Evolutionary conservation across 2,888 invertebrate species (phyloP), one percentile per base, ranked within the genome.

Genomic region (Parochlus steinenii): DNA sequence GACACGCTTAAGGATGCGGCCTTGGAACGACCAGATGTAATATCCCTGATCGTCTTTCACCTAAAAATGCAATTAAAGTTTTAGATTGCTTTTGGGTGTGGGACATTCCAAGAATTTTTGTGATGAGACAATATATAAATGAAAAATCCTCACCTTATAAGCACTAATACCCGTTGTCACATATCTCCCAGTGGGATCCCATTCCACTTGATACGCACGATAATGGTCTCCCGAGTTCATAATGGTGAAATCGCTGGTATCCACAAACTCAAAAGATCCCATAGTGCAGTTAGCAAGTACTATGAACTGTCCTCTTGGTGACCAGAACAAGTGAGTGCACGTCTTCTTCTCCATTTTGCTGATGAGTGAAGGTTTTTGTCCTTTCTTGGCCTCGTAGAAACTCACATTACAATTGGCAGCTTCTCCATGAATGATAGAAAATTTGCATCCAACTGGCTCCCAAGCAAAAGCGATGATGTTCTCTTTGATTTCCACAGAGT

Each of bases 181-280:
- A 52, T 89, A 98, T 42, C 98, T 74, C 2, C 98, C 98, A 3
- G 97, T 98, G 2, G 98, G 97, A 61, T 99, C 98, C 98, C 98
- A 99, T 56, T 95, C 95, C 2, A 97, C 87, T 54, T 95, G 90
- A 0, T 92, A 89, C 5, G 71, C 71, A 51, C 83, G 80, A 59
- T 86, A 93, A 60, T 97, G 95, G 56, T 93, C 93, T 0, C 82
- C 80, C 8, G 81, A 75, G 50, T 83, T 82, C 82, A 92, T 92
- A n/a, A 89, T 73, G 5, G 89, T 78, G 56, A 92, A 93, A 53
- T 97, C 95, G 48, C 83, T 80, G 0, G 92, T 86, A 52, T 97
- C 95, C 30, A 95, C 75, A 55, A 95, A 97, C 59, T 95, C 93
- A 45, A 97, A 62, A 6, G 83, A 81, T 29, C 95, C 92, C 54